Base-by-base conservation (phyloP, 92 coral and sea anemone species). In the Hydrozoanthus gracilis region DNA sequence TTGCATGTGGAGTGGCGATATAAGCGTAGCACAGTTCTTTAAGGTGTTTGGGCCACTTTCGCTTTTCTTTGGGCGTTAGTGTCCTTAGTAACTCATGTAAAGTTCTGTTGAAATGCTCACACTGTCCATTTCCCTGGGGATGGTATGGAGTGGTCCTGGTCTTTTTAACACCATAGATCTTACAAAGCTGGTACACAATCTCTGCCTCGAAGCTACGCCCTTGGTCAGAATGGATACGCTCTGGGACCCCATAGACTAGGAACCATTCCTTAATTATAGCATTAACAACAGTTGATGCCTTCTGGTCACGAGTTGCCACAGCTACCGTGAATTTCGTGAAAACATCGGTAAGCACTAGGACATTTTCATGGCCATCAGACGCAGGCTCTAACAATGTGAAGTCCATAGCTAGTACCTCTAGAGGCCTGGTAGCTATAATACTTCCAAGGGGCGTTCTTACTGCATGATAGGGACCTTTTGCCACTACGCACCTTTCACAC, bases 21-120 rank as follows among this genome's bases (percentile, higher is more conserved):
- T 93, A 93, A 4, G 96, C 94, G 72, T 93, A 91, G 10, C 88
- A 86, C 67, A 93, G 76, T 62, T 93, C 96, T 17, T 72, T 83
- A 8, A 93, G 91, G 84, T 93, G 92, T n/a, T 93, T 89, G 13
- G 94, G 88, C 96, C 96, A 93, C 49, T 88, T 79, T 77, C 85
- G 27, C 78, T 88, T 86, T 67, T 78, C 74, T 27, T 83, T 66
- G 3, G 83, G 73, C 8, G 95, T 87, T 56, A 87, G 52, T 8
- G 93, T 90, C 58, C 92, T 39, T 39, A 92, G 82, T 4, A 92
- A 80, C 3, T 92, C 95, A 65, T 92, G 95, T 0, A 92, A 87
- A 14, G 95, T 90, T 8, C 91, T 82, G 62, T 90, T 92, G 70
- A 86, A 92, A 10, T 93, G 44, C 86, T 87, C 91, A 51, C 95